These are phyloP conservation scores for Fragum whitleyi DNA, from an alignment of 2,888 invertebrate genomes.

Conservation along the genomic window DNA sequence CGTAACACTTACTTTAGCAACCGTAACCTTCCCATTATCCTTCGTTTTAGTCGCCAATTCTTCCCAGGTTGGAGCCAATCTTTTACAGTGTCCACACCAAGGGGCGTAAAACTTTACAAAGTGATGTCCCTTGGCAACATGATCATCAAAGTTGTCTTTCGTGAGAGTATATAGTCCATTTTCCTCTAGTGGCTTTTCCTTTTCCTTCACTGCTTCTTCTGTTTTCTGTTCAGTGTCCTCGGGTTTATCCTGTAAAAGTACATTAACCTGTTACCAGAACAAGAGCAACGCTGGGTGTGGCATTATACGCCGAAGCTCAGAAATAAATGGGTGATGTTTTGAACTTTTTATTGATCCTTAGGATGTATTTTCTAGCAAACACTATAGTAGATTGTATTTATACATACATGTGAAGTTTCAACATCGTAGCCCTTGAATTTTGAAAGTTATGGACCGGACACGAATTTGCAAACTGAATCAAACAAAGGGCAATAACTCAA, in stretches of 20 bases:
- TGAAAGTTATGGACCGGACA: too few relatives aligned
- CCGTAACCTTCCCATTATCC: conserved; percentile 89
- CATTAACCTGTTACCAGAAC: too few relatives aligned
- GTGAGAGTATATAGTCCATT: conserved; percentile 86
- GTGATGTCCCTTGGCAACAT: conserved; percentile 91
- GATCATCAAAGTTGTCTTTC: conserved; percentile 90
- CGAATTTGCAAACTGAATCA: too few relatives aligned
- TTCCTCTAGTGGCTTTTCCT: conserved; percentile 1
- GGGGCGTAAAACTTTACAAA: conserved; percentile 97
- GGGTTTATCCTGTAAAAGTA: not conserved
- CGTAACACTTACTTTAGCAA: conserved; percentile 88
- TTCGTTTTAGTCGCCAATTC: conserved; percentile 90
- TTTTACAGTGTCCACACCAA: conserved; percentile 95
- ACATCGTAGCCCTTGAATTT: too few relatives aligned
- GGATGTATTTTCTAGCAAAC: too few relatives aligned
- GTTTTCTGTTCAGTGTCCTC: not conserved
- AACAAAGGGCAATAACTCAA: too few relatives aligned
- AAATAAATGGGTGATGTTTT: too few relatives aligned
- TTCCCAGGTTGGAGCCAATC: conserved; percentile 94
- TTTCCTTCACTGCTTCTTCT: conserved; percentile 6
- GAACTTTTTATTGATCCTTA: too few relatives aligned
- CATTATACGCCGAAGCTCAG: too few relatives aligned
- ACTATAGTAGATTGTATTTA: too few relatives aligned
- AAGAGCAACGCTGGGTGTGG: too few relatives aligned
- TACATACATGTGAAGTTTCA: too few relatives aligned